Conservation (phyloP, 2,113 vertebrate genomes). For the Gorsachius goisagi region DNA sequence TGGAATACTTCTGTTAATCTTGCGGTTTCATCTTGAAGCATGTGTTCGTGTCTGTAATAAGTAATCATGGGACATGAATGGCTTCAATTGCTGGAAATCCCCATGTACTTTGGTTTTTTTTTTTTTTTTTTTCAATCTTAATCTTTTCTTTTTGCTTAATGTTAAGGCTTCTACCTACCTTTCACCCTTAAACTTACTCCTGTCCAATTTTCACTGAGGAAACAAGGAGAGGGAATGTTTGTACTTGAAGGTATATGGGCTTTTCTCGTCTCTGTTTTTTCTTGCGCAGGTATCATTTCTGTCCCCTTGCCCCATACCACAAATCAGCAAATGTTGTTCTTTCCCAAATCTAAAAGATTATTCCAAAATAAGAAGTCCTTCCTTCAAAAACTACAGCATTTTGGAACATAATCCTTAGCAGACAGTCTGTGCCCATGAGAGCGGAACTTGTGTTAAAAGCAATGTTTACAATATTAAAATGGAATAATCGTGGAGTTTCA, state of each 20-base stretch:
- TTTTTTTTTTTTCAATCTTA: background rate
- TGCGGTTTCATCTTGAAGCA: background rate
- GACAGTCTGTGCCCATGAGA: background rate
- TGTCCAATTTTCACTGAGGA: background rate
- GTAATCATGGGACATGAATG: background rate
- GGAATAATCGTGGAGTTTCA: background rate
- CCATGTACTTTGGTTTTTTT: background rate
- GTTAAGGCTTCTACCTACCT: background rate
- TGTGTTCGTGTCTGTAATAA: accelerated
- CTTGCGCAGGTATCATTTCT: background rate
- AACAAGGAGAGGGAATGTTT: background rate
- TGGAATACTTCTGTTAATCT: background rate
- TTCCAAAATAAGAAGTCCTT: background rate
- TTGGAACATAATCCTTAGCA: background rate
- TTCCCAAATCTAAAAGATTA: background rate
- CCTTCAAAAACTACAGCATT: background rate
- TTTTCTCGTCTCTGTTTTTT: background rate
- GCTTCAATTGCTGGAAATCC: background rate
- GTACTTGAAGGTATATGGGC: background rate
- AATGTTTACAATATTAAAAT: background rate
- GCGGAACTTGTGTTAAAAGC: background rate
- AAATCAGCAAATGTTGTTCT: background rate
- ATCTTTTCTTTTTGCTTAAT: background rate
- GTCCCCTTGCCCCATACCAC: background rate
- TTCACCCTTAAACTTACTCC: background rate